Evolutionary conservation across 2,888 invertebrate genomes (phyloP), one percentile per base, ranked within the genome.

Genomic region (Temnothorax rugatulus): DNA sequence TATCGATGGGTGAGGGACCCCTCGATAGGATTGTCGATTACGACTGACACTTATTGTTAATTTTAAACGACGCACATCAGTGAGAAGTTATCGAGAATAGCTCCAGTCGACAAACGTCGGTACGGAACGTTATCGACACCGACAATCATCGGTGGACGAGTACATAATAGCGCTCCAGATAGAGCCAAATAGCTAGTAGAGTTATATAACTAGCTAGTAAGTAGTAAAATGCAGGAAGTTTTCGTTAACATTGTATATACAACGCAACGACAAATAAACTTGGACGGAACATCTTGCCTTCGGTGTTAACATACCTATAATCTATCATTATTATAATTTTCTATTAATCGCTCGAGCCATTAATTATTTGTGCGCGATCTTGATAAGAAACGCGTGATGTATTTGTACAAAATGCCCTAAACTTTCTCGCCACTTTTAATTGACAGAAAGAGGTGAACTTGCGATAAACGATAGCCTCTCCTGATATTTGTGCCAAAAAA

Each of bases 181-280:
- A 29, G 13, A 47, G 38, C n/a, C 13, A 13, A 29, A 15, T 38
- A 7, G 25, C 5, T 4, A 73, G 18, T 13, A 29, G 29, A 29
- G 29, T 4, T 29, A 29, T 2, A 4, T 4, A 29, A 29, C 29
- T 29, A 29, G 29, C 4, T 29, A 29, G 29, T 29, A 29, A 29
- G 29, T 29, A 52, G 4, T 18, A 13, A 73, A 74, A 74, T 25
- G 29, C 15, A 61, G n/a, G 15, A 25, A 75, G 44, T 44, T 74
- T 74, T 59, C 29, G 13, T 74, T 76, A 38, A 75, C 21, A 2
- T 76, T 76, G 52, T 4, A 66, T 52, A 52, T 1, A 52, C 66
- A 52, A 66, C 25, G 21, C 25, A 18, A 38, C 29, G 38, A n/a
- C 13, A 68, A 52, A 25, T 41, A 25, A 50, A 21, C 15, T 11